phyloP scores from a whole-genome alignment of 2,113 vertebrate genomes.

The Cichladusa arquata region DNA sequence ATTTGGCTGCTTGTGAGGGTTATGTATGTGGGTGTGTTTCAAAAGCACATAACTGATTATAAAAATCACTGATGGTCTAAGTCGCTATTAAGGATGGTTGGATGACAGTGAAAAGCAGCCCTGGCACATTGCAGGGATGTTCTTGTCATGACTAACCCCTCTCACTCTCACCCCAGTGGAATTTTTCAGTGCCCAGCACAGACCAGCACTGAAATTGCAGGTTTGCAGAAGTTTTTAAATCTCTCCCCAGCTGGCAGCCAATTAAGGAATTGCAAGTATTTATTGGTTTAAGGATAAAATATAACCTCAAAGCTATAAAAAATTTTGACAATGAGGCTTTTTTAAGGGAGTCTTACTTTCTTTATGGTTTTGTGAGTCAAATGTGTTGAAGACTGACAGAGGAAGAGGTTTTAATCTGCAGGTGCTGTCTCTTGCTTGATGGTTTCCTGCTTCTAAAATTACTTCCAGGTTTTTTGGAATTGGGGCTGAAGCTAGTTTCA shows the following conservation, averaged over 20 bases:
- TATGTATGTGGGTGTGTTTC: background rate
- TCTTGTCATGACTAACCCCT: slow-evolving; percentile 43
- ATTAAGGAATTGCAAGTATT: slow-evolving; percentile 40
- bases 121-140: slow-evolving; percentile 43
- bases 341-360: background rate
- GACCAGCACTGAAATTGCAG: slow-evolving; percentile 26
- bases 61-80: slow-evolving; percentile 6
- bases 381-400: background rate
- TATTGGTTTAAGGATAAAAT: slow-evolving; percentile 6
- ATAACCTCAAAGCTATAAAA: slow-evolving; percentile 18
- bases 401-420: slow-evolving; percentile 34
- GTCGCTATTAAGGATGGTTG: background rate
- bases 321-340: background rate
- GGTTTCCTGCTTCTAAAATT: slow-evolving; percentile 49
- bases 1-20: background rate
- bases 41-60: slow-evolving; percentile 15
- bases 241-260: slow-evolving; percentile 6
- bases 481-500: background rate
- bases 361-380: background rate
- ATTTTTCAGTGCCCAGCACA: slow-evolving; percentile 51
- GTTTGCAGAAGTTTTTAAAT: slow-evolving; percentile 21
- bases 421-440: slow-evolving; percentile 11
- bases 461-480: slow-evolving; percentile 10
- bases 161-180: slow-evolving; percentile 11
- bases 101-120: slow-evolving; percentile 32